A percentile compares a stretch with the other conserved stretches of the same genome.
These are phyloP conservation scores for Microchrysa polita DNA, from an alignment of 2,888 invertebrate species.

Conservation along the genomic window DNA sequence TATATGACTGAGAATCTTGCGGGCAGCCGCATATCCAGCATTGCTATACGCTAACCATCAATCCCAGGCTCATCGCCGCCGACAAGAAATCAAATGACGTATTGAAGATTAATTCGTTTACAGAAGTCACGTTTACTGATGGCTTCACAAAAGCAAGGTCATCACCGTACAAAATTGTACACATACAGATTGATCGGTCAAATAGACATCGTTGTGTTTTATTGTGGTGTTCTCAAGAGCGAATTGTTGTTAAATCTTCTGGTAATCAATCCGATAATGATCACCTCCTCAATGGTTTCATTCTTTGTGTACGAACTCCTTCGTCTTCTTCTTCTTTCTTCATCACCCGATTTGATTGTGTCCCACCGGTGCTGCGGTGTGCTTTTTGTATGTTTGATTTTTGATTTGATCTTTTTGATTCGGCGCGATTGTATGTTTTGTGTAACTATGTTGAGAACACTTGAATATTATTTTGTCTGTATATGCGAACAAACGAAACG, in stretches of 20 bases:
- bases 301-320: too few species aligned
- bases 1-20: too few species aligned
- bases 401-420: constrained; percentile 1
- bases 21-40: too few species aligned
- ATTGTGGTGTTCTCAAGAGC: not conserved
- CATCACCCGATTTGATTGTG: not conserved
- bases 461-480: too few species aligned
- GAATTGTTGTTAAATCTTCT: not conserved
- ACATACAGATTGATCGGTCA: constrained; percentile 32
- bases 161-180: constrained; percentile 14
- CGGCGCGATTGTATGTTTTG: not conserved
- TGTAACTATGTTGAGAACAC: not conserved
- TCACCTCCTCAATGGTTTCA: constrained; percentile 2
- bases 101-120: constrained; percentile 24
- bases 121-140: constrained; percentile 24
- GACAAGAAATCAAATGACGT: not conserved
- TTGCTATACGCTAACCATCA: too few species aligned
- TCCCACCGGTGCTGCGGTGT: not conserved
- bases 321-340: too few species aligned
- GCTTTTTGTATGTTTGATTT: not conserved
- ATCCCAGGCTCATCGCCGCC: too few species aligned
- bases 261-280: constrained; percentile 26
- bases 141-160: constrained; percentile 33
- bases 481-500: too few species aligned
- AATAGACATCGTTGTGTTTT: too few species aligned